Conservation (phyloP, 1,140 invertebrate genomes). For the Aphelenchoides avenae region DNA sequence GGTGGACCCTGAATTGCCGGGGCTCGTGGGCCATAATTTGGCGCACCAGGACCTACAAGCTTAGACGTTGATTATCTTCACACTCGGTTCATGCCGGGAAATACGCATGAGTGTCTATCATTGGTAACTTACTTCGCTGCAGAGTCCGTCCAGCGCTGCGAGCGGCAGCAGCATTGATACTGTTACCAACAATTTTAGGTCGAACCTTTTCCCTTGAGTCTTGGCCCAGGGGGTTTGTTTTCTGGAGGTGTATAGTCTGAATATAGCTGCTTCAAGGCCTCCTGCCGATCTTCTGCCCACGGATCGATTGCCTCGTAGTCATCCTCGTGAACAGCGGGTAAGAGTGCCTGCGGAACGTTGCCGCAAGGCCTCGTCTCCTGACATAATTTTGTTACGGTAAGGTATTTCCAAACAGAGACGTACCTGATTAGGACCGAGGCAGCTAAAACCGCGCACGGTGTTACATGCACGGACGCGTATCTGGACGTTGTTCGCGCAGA, state of each 20-base stretch:
- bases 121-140: background rate
- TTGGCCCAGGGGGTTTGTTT: background rate
- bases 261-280: constrained; percentile 49
- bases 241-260: constrained; percentile 26
- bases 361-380: constrained; percentile 38
- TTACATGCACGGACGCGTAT: constrained; percentile 57
- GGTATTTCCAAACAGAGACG: constrained; percentile 6
- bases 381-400: constrained; percentile 11
- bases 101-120: background rate
- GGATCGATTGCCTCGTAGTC: constrained; percentile 51
- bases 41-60: too few species aligned
- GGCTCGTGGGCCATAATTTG: too few species aligned
- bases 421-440: constrained; percentile 49
- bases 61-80: background rate
- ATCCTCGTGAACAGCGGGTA: background rate
- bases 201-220: background rate
- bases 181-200: background rate
- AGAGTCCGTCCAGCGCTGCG: background rate
- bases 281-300: constrained; percentile 48
- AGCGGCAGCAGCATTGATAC: background rate
- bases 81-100: background rate
- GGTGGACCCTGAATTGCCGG: too few species aligned
- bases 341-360: constrained; percentile 3
- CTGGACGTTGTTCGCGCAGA: constrained; percentile 48
- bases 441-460: constrained; percentile 58